These are phyloP conservation scores for Ophion ellenae DNA, from an alignment of 2,888 invertebrate species.

Conservation along the genomic window DNA sequence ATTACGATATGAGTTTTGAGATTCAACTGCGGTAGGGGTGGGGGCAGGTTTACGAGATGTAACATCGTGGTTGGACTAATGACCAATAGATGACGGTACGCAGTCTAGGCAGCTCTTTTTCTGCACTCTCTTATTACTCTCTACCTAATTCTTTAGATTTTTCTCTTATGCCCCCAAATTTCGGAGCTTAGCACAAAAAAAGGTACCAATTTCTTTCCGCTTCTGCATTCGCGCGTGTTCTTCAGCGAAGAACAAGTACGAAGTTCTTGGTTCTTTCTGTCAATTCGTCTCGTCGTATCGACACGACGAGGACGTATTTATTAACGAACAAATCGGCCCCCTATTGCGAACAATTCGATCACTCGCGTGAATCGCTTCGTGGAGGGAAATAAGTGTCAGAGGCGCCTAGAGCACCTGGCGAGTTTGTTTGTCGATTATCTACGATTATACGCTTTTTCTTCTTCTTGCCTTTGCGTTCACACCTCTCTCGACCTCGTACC, in stretches of 20 bases:
- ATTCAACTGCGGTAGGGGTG: conserved; percentile 66
- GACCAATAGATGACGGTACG: not conserved
- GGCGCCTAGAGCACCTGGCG: conserved; percentile 76
- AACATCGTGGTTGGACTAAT: conserved; percentile 11
- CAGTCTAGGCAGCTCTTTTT: conserved; percentile 3
- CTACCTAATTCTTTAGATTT: conserved; percentile 2
- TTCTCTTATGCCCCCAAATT: not conserved
- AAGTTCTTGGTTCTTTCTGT: not conserved
- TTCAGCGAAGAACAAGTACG: not conserved
- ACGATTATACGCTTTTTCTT: conserved; percentile 8
- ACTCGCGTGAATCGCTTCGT: conserved; percentile 65
- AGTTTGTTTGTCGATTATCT: conserved; percentile 67
- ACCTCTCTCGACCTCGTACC: conserved; percentile 8
- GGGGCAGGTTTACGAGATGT: not conserved
- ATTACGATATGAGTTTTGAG: conserved; percentile 75
- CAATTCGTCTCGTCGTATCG: conserved; percentile 27
- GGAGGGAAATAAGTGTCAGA: conserved; percentile 80
- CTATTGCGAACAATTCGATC: conserved; percentile 64
- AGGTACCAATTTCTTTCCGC: conserved; percentile 56
- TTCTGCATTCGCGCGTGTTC: conserved; percentile 7
- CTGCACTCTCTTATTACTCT: conserved; percentile 3
- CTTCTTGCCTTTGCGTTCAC: not conserved
- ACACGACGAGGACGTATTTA: conserved; percentile 55
- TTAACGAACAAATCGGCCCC: conserved; percentile 43
- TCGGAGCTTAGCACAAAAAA: not conserved